Percentiles rank a stretch among this genome's conserved stretches.
These are phyloP conservation scores for Amiota communis DNA, from an alignment of 2,888 invertebrate genomes.

Conservation along the genomic window DNA sequence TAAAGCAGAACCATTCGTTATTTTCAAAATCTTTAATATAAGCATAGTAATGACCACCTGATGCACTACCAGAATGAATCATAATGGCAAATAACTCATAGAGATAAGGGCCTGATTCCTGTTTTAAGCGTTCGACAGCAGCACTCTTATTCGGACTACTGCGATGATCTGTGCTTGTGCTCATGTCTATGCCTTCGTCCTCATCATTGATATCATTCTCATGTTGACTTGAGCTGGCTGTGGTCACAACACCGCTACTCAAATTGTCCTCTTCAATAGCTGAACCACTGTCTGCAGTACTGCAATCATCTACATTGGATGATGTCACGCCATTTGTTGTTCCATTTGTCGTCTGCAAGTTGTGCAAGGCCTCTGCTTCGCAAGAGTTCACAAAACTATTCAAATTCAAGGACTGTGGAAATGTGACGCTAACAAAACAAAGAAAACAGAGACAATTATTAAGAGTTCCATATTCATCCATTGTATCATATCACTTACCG, in stretches of 20 bases:
- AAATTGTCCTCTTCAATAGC: slow-evolving; percentile 80
- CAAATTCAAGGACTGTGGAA: slow-evolving; percentile 85
- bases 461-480: not conserved
- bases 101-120: slow-evolving; percentile 79
- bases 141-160: slow-evolving; percentile 55
- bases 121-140: slow-evolving; percentile 56
- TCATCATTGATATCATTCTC: slow-evolving; percentile 75
- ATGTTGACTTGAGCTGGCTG: slow-evolving; percentile 71
- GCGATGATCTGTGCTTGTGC: slow-evolving; percentile 72
- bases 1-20: slow-evolving; percentile 89
- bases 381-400: slow-evolving; percentile 79
- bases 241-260: slow-evolving; percentile 72
- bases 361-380: slow-evolving; percentile 50
- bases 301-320: slow-evolving; percentile 77
- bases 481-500: slow-evolving; percentile 75
- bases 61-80: slow-evolving; percentile 93
- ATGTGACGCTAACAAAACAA: slow-evolving; percentile 81
- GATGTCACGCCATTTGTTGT: slow-evolving; percentile 65
- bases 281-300: slow-evolving; percentile 80
- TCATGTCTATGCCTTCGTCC: slow-evolving; percentile 81
- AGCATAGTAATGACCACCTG: slow-evolving; percentile 93
- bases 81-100: slow-evolving; percentile 93
- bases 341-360: slow-evolving; percentile 46
- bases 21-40: slow-evolving; percentile 87
- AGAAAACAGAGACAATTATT: not conserved